These are phyloP conservation scores for Sminthurides bifidus DNA, from an alignment of 1,140 invertebrate genomes.

Conservation along the genomic window DNA sequence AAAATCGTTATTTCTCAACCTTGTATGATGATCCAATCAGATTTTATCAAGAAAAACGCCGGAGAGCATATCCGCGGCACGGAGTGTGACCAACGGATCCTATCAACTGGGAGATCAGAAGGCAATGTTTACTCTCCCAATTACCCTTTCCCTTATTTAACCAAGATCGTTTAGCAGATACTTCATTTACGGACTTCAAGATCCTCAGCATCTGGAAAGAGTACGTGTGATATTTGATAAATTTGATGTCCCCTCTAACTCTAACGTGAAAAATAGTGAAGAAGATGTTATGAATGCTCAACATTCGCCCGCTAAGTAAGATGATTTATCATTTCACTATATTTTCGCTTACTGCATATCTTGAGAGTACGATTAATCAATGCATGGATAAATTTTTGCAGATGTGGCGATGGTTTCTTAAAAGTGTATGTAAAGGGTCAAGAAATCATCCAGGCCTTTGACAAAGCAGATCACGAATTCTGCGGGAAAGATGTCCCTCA, in stretches of 20 bases:
- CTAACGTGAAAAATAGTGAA: conserved; percentile 46
- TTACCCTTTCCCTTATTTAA: conserved; percentile 85
- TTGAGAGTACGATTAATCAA: background rate
- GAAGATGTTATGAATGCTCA: conserved; percentile 39
- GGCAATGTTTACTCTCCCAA: conserved; percentile 88
- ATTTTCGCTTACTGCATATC: background rate
- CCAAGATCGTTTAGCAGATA: conserved; percentile 89
- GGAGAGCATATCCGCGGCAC: conserved; percentile 86
- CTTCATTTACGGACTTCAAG: conserved; percentile 94
- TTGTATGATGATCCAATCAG: conserved; percentile 39
- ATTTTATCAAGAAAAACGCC: conserved; percentile 84
- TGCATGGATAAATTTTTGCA: background rate
- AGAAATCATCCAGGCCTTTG: conserved; percentile 80
- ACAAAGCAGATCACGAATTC: conserved; percentile 83
- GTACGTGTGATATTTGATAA: conserved; percentile 73
- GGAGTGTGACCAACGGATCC: conserved; percentile 94
- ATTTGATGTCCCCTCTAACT: conserved; percentile 78
- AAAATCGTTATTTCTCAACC: background rate
- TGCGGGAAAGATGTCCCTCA: conserved; percentile 62
- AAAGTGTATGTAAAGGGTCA: conserved; percentile 85
- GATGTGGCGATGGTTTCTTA: conserved; percentile 78
- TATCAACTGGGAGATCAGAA: conserved; percentile 77
- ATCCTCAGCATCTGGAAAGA: conserved; percentile 84
- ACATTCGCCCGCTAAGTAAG: conserved; percentile 3
- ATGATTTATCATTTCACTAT: background rate